These are phyloP conservation scores for Orbicella faveolata DNA, from an alignment of 64 coral and sea anemone species.

Conservation along the genomic window DNA sequence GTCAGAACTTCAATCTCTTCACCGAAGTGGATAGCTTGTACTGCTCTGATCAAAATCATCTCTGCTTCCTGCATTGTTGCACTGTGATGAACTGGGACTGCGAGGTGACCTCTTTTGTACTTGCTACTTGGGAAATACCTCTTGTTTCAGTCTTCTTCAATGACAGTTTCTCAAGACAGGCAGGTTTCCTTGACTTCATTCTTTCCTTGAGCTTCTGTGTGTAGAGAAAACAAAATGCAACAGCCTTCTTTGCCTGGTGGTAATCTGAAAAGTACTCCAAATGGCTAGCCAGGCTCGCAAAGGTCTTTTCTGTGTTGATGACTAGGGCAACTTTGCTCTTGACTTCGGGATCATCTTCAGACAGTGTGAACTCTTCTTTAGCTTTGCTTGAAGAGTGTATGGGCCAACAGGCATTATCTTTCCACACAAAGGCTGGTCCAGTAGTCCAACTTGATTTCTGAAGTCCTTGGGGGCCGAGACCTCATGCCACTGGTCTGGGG, in stretches of 20 bases:
- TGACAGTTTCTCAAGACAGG: too few species aligned
- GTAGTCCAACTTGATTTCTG: background rate
- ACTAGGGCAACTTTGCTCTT: slow-evolving; percentile 1
- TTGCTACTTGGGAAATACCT: background rate
- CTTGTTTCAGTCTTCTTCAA: background rate
- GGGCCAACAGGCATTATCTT: background rate
- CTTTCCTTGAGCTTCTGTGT: background rate
- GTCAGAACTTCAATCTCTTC: too few species aligned
- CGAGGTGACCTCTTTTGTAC: background rate
- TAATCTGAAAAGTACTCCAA: slow-evolving; percentile 1
- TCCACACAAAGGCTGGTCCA: background rate
- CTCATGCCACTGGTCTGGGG: background rate
- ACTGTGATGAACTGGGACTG: background rate
- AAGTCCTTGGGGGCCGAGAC: background rate
- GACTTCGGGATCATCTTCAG: slow-evolving; percentile 7
- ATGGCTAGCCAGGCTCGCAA: too few species aligned
- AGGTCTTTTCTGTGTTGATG: background rate
- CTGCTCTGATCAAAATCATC: too few species aligned
- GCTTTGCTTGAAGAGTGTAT: too few species aligned
- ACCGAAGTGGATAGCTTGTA: too few species aligned
- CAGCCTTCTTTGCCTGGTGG: too few species aligned
- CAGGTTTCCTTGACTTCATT: too few species aligned
- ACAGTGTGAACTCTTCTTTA: background rate
- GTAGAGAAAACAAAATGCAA: background rate
- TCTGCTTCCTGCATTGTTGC: background rate